Evolutionary conservation across 2,113 vertebrate species (phyloP), one percentile per base, ranked within the genome.

Genomic region (Micronisus gabar): DNA sequence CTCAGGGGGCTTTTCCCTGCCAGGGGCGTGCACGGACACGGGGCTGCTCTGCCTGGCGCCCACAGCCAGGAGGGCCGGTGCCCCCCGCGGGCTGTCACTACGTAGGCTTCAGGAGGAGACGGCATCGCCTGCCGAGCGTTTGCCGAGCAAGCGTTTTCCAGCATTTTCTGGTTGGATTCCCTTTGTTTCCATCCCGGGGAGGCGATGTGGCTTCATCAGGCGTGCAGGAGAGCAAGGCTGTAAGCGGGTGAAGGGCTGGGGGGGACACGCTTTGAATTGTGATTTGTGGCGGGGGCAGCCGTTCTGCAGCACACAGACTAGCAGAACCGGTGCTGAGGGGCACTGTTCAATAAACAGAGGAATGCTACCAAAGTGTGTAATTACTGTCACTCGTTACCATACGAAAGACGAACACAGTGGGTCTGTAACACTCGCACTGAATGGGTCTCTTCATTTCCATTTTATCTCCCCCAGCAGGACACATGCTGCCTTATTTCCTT

Each of bases 21-120:
- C 11, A 0, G 1, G 7, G 67, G 10, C 47, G 22, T 16, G 0
- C 17, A 1, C 17, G n/a, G 52, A 1, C 13, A 10, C 2, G 7
- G 76, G 85, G 41, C 23, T 30, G 53, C 38, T 47, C 26, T 12
- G 65, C 80, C 29, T 14, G 32, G 25, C 4, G 9, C 10, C 43
- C 16, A 0, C 5, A 8, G 53, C 70, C 52, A 1, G 50, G 3
- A 4, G 65, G 40, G n/a, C 19, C 5, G 22, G 15, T 26, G 36
- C 66, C 40, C 71, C n/a, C 61, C 0, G 0, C 0, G 4, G 26
- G 30, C 36, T 43, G 36, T 41, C 3, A 0, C 55, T 40, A 2
- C 0, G 0, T 3, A 13, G 52, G 26, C 48, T 59, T 14, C 30
- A 21, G 68, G 38, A 25, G 68, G 41, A 36, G 56, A 19, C 1